A percentile compares a stretch with the other conserved stretches of the same genome.
Evolutionary conservation across 2,113 vertebrate genomes (phyloP).

Genomic region (Erinaceus europaeus): DNA sequence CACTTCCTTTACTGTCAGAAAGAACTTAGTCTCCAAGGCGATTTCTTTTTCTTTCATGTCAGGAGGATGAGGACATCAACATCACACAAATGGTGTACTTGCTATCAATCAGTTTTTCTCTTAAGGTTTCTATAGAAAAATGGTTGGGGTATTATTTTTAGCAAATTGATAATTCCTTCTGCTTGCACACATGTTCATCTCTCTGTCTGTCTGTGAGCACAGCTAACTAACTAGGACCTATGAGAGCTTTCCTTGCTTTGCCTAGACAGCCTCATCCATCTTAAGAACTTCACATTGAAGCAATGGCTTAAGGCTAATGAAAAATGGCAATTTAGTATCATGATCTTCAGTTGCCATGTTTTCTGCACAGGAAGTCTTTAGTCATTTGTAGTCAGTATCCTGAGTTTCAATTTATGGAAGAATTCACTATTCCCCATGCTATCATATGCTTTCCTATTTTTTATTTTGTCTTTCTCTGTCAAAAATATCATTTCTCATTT

Average conservation of each 20-base stretch:
- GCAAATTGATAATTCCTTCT: constrained; percentile 38
- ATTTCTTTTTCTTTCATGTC: constrained; percentile 23
- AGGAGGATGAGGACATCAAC: not conserved
- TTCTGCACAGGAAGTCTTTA: not conserved
- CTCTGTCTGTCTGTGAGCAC: constrained; percentile 24
- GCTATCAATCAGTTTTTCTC: constrained; percentile 48
- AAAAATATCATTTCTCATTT: not conserved
- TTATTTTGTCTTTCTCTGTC: not conserved
- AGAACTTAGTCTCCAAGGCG: constrained; percentile 54
- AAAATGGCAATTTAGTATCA: not conserved
- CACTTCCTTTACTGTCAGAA: constrained; percentile 35
- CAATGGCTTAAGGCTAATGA: constrained; percentile 3
- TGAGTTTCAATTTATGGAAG: not conserved
- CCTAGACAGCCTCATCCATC: not conserved
- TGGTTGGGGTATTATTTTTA: constrained; percentile 54
- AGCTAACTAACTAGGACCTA: not conserved
- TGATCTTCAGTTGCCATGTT: constrained; percentile 7
- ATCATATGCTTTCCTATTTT: not conserved
- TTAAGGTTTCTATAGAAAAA: constrained; percentile 35
- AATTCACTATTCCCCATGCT: not conserved
- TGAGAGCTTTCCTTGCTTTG: constrained; percentile 1
- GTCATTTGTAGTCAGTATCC: not conserved
- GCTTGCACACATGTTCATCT: constrained; percentile 30
- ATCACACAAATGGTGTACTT: constrained; percentile 17
- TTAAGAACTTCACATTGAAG: constrained; percentile 15